Evolutionary conservation across 1,140 invertebrate genomes (phyloP).

Genomic region (Formica selysi): DNA sequence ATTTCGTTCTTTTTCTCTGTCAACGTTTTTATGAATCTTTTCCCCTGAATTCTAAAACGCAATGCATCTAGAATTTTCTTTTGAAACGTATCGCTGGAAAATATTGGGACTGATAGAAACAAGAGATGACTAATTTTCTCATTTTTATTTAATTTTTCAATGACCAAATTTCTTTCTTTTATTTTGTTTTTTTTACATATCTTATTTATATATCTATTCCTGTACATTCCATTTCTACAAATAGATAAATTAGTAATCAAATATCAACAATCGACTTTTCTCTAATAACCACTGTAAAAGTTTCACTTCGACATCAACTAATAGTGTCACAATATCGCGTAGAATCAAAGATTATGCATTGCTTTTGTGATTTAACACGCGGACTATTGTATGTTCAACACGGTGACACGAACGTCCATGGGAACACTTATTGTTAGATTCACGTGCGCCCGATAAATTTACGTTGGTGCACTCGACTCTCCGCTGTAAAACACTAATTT

Average conservation of each 20-base stretch:
- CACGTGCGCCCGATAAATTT: constrained; percentile 57
- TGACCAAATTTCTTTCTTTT: too few relatives aligned
- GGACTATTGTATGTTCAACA: constrained; percentile 2
- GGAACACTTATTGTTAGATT: constrained; percentile 40
- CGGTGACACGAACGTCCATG: constrained; percentile 27
- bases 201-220: not conserved
- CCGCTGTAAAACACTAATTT: constrained; percentile 55
- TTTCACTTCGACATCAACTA: not conserved
- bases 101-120: not conserved
- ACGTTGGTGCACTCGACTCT: constrained; percentile 26
- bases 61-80: not conserved
- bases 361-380: constrained; percentile 37
- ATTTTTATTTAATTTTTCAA: not conserved
- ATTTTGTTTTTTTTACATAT: not conserved
- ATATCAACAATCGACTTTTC: not conserved
- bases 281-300: not conserved
- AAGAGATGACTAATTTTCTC: not conserved
- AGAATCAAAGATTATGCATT: constrained; percentile 18
- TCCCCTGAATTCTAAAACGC: not conserved
- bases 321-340: not conserved
- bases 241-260: not conserved
- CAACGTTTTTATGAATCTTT: not conserved
- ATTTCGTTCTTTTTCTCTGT: not conserved
- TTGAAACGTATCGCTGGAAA: not conserved
- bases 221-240: not conserved